A percentile compares a stretch with the other conserved stretches of the same genome.
Conservation (phyloP, 2,113 vertebrate genomes). For the Oreochromis tanganicae region DNA sequence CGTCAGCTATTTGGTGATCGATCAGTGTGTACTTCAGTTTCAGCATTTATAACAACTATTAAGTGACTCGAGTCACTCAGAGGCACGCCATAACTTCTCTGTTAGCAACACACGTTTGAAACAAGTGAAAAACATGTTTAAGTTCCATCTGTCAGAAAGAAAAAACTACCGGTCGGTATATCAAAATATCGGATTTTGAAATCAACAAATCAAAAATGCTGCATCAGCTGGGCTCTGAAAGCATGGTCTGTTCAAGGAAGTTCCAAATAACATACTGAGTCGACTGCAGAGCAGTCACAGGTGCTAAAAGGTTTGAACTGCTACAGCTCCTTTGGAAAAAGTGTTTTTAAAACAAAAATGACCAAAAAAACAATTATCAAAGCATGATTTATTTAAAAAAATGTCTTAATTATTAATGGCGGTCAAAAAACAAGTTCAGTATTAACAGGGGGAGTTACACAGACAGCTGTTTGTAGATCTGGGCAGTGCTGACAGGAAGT, state of each 20-base stretch:
- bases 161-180: not conserved
- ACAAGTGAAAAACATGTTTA: not conserved
- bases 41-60: no score
- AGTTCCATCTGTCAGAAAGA: not conserved
- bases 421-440: not conserved
- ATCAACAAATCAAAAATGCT: not conserved
- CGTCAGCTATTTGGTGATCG: not conserved
- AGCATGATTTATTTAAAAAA: not conserved
- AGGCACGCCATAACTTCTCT: not conserved
- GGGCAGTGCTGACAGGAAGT: not conserved
- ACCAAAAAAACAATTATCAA: not conserved
- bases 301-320: not conserved
- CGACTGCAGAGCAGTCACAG: not conserved
- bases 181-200: not conserved
- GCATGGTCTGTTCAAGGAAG: not conserved
- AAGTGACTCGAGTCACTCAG: not conserved
- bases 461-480: not conserved
- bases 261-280: accelerated
- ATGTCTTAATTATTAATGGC: accelerated
- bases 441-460: not conserved
- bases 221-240: not conserved
- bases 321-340: not conserved
- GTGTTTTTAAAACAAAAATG: not conserved
- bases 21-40: no score
- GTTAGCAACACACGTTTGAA: not conserved